Conservation (phyloP, 2,113 vertebrate genomes). For the Pungitius pungitius region DNA sequence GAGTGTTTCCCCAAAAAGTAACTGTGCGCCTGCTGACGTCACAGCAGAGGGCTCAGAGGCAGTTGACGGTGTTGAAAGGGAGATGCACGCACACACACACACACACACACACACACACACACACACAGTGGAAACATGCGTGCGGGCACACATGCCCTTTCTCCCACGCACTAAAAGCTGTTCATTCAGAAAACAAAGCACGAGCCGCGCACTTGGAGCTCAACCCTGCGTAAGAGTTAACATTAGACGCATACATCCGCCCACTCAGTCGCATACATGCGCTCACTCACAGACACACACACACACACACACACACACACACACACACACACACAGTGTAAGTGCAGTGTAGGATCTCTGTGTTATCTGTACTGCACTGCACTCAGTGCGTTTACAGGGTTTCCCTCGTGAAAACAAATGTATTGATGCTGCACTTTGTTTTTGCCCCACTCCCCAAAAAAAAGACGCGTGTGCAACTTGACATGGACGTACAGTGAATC, state of each 20-base stretch:
- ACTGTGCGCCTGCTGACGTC: conserved; percentile 28
- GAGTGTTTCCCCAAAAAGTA: conserved; percentile 60
- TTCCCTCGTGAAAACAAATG: conserved; percentile 39
- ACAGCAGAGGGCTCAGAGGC: conserved; percentile 13
- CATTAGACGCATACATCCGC: conserved; percentile 55
- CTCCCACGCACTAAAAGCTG: conserved; percentile 38
- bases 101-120: conserved; percentile 15
- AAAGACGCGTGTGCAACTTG: conserved; percentile 15
- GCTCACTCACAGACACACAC: conserved; percentile 49
- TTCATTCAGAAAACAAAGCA: conserved; percentile 56
- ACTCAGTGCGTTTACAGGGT: conserved; percentile 27
- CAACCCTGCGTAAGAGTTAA: conserved; percentile 49
- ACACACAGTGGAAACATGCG: neutral
- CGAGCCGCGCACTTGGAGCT: conserved; percentile 49
- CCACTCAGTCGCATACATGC: conserved; percentile 53
- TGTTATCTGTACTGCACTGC: conserved; percentile 42
- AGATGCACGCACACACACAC: conserved; percentile 26
- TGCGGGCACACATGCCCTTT: conserved; percentile 16
- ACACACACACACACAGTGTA: conserved; percentile 18
- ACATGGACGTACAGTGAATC: conserved; percentile 7
- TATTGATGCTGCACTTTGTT: conserved; percentile 40
- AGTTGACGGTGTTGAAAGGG: conserved; percentile 7
- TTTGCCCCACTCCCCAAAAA: neutral
- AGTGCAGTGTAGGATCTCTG: conserved; percentile 39
- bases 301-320: conserved; percentile 35